These are phyloP conservation scores for Casuarius casuarius DNA, from an alignment of 2,113 vertebrate genomes.

Conservation along the genomic window DNA sequence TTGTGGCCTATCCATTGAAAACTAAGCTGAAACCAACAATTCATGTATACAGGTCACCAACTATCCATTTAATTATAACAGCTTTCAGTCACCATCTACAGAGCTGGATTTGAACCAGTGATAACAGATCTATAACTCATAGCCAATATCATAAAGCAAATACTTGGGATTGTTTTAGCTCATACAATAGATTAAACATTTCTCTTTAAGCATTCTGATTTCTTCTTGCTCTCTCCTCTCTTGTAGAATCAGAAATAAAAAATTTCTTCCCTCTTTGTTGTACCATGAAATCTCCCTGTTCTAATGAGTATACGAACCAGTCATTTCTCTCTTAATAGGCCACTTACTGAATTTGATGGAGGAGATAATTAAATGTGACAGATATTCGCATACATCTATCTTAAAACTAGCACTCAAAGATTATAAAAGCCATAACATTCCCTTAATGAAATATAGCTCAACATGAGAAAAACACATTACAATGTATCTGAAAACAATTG, in stretches of 20 bases:
- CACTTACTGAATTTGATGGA: slow-evolving; percentile 73
- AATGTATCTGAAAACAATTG: slow-evolving; percentile 61
- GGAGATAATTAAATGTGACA: slow-evolving; percentile 78
- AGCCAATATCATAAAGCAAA: not conserved
- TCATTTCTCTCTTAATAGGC: slow-evolving; percentile 67
- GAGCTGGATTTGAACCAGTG: not conserved
- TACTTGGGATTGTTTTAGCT: slow-evolving; percentile 3
- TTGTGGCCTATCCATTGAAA: not conserved
- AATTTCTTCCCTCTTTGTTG: slow-evolving; percentile 32
- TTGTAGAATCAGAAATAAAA: slow-evolving; percentile 48
- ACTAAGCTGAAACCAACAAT: not conserved
- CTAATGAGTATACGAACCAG: slow-evolving; percentile 74
- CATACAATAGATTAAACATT: slow-evolving; percentile 1
- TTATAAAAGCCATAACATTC: slow-evolving; percentile 70
- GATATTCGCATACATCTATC: slow-evolving; percentile 70
- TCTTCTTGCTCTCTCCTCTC: slow-evolving; percentile 21
- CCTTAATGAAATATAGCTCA: slow-evolving; percentile 62
- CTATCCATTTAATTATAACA: not conserved
- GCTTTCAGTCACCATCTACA: not conserved
- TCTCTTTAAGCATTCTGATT: slow-evolving; percentile 25
- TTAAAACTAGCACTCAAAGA: slow-evolving; percentile 75
- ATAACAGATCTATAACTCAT: not conserved
- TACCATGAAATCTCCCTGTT: slow-evolving; percentile 65
- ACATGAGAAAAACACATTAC: slow-evolving; percentile 67
- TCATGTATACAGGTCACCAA: not conserved